Evolutionary conservation across 2,888 invertebrate species (phyloP).

Genomic region (Drosophila paracracens): DNA sequence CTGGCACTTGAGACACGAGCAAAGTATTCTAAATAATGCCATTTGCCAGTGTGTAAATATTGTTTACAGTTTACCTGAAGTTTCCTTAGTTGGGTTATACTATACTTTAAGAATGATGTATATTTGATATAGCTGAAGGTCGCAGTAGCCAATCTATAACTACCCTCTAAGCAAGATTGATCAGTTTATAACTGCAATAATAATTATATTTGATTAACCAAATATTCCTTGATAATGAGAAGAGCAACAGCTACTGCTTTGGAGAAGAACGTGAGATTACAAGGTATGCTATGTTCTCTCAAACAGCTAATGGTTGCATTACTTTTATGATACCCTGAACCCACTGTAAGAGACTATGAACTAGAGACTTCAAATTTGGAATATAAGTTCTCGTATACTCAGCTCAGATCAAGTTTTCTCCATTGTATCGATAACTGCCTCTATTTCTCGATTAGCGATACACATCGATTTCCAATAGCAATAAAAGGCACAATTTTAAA

Average conservation of each 20-base stretch:
- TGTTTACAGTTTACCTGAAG: slow-evolving; percentile 17
- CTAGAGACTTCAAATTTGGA: not conserved
- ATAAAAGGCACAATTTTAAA: not conserved
- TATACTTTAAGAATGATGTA: not conserved
- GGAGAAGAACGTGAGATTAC: not conserved
- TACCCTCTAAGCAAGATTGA: not conserved
- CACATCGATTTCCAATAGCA: not conserved
- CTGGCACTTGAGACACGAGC: slow-evolving; percentile 31
- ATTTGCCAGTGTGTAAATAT: slow-evolving; percentile 9
- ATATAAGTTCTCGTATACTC: not conserved
- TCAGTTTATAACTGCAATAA: not conserved
- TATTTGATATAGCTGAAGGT: not conserved
- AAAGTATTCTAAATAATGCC: slow-evolving; percentile 10
- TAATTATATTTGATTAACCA: not conserved
- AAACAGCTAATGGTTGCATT: not conserved
- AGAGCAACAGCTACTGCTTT: not conserved
- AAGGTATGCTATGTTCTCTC: slow-evolving; percentile 11
- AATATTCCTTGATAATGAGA: not conserved
- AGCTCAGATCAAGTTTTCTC: not conserved
- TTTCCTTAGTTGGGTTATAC: not conserved
- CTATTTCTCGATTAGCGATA: too few relatives aligned
- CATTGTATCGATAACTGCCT: not conserved
- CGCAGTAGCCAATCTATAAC: not conserved
- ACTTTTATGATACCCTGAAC: not conserved
- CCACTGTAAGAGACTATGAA: not conserved